A percentile compares a stretch with the other conserved stretches of the same genome.
Conservation (phyloP, 2,888 invertebrate species). For the Elysia crispata region DNA sequence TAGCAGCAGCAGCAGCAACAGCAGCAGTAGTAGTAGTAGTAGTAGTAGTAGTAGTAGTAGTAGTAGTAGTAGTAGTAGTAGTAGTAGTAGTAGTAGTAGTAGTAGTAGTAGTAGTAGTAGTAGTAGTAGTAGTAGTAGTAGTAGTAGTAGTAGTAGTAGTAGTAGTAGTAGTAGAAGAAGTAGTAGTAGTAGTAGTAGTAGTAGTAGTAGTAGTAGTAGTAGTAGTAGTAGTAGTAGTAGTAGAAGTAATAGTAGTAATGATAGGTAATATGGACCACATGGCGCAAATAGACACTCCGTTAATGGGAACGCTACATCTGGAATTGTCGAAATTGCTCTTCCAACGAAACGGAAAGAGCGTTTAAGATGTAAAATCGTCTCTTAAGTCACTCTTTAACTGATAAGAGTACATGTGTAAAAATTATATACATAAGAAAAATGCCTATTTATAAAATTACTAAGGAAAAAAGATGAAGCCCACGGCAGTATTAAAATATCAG, state of each 20-base stretch:
- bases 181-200: conserved; percentile 39
- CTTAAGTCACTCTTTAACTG: background rate
- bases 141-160: conserved; percentile 41
- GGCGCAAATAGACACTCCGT: no score
- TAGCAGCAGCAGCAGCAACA: conserved; percentile 41
- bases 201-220: conserved; percentile 38
- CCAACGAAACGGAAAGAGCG: no score
- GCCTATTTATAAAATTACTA: no score
- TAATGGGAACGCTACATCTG: no score
- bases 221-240: conserved; percentile 24
- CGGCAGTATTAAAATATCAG: no score
- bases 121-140: conserved; percentile 45
- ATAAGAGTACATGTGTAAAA: no score
- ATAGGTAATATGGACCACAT: no score
- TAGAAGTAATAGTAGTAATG: no score
- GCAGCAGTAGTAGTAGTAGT: conserved; percentile 40
- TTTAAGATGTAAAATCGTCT: no score
- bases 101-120: conserved; percentile 46
- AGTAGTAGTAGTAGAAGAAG: conserved; percentile 39
- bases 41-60: conserved; percentile 40
- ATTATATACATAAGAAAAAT: no score
- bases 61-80: conserved; percentile 41
- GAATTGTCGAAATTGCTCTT: no score
- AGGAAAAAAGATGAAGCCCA: no score
- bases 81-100: conserved; percentile 42